Conservation (phyloP, 2,113 vertebrate genomes). For the Rhodinocichla rosea region DNA sequence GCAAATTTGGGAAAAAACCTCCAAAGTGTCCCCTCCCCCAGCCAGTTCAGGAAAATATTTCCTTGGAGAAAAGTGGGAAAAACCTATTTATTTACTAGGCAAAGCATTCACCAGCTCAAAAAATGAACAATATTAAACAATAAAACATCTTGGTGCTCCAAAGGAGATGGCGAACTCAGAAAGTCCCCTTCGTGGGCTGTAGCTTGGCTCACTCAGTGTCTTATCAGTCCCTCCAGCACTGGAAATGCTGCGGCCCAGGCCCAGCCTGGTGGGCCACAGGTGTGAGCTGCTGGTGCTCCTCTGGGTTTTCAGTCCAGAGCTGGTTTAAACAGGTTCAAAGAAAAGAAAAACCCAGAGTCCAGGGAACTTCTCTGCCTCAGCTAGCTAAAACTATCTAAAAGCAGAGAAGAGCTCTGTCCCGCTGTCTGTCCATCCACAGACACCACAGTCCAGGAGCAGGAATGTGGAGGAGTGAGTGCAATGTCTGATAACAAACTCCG, state of each 20-base stretch:
- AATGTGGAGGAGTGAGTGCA: background rate
- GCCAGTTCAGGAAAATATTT: background rate
- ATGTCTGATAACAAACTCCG: background rate
- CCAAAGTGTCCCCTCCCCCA: background rate
- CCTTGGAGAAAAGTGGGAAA: background rate
- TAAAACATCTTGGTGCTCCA: background rate
- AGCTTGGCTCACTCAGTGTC: background rate
- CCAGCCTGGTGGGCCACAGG: background rate
- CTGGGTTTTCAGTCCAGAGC: background rate
- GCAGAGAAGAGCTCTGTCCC: background rate
- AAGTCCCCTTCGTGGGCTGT: background rate
- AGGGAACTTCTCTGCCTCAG: background rate
- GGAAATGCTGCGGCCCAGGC: background rate
- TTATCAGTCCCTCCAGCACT: accelerated
- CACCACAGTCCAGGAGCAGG: background rate
- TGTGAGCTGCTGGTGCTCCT: accelerated
- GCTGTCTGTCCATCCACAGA: background rate
- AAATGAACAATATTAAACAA: background rate
- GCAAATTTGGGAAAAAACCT: background rate
- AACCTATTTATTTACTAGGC: background rate
- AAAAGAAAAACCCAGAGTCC: background rate
- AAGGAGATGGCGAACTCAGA: background rate
- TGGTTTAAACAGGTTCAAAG: background rate
- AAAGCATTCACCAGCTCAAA: background rate
- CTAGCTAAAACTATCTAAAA: background rate